Evolutionary conservation across 92 coral and sea anemone genomes (phyloP).

Genomic region (Epizoanthus rinbou): DNA sequence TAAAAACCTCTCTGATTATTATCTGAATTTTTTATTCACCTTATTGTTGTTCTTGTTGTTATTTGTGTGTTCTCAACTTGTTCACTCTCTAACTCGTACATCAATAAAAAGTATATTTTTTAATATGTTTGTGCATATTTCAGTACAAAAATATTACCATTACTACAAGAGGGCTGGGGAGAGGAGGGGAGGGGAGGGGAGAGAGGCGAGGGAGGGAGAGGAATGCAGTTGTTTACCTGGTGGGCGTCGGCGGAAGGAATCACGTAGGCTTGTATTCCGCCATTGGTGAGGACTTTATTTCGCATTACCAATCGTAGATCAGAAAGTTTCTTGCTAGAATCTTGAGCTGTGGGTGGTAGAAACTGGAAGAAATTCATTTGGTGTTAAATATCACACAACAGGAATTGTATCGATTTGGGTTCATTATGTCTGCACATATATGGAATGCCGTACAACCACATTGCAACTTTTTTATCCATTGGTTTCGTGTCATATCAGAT

Average conservation of each 20-base stretch:
- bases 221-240: slow-evolving; percentile 12
- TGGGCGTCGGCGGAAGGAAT: slow-evolving; percentile 39
- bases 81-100: no score
- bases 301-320: slow-evolving; percentile 19
- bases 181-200: no score
- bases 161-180: background rate
- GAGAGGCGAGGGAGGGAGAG: background rate
- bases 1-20: no score
- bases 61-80: background rate
- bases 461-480: no score
- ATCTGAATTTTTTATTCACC: no score
- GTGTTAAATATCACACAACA: background rate
- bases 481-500: no score
- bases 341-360: slow-evolving; percentile 29
- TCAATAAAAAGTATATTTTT: no score
- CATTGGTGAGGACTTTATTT: slow-evolving; percentile 19
- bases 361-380: background rate
- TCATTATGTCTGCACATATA: no score
- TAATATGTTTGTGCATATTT: no score
- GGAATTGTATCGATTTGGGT: background rate
- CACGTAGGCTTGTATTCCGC: slow-evolving; percentile 38
- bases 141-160: no score
- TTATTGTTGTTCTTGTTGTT: background rate
- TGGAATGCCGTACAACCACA: no score
- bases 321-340: slow-evolving; percentile 29